Percentiles rank a stretch among this genome's conserved stretches.
phyloP scores from a whole-genome alignment of 2,797 vertebrate species.

The Chiloscyllium punctatum region DNA sequence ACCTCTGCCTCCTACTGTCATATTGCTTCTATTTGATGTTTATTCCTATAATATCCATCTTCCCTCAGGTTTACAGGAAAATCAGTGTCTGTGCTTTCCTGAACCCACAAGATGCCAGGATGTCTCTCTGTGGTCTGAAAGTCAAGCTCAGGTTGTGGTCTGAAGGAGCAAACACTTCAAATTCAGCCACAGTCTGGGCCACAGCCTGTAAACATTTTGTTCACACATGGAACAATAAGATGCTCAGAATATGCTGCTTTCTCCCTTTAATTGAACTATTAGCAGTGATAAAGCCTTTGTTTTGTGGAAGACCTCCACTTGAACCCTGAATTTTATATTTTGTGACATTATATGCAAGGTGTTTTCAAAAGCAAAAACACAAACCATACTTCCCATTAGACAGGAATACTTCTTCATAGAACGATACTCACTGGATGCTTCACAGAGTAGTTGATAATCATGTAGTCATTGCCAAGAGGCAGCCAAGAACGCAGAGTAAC shows the following conservation, averaged over 20 bases:
- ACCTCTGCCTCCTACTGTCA: too few relatives aligned
- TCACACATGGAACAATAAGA: too few relatives aligned
- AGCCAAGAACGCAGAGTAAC: constrained; percentile 81
- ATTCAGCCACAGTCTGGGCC: not conserved
- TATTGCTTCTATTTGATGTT: not conserved
- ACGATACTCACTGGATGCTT: constrained; percentile 71
- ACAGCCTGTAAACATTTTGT: too few relatives aligned
- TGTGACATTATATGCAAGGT: not conserved
- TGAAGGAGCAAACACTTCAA: not conserved
- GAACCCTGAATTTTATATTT: not conserved
- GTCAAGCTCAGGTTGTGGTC: too few relatives aligned
- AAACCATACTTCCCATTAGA: not conserved
- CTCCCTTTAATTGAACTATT: not conserved
- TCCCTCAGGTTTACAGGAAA: not conserved
- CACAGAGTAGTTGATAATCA: constrained; percentile 87
- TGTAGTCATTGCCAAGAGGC: constrained; percentile 73
- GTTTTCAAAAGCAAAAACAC: not conserved
- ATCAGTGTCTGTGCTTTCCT: not conserved
- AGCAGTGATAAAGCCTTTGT: not conserved
- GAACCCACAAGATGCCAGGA: too few relatives aligned
- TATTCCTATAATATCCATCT: not conserved
- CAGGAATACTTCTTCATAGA: not conserved
- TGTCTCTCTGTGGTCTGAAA: too few relatives aligned
- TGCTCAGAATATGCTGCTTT: not conserved
- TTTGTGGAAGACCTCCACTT: not conserved